Conservation (phyloP, 2,113 vertebrate genomes). For the Megaceryle torquata region DNA sequence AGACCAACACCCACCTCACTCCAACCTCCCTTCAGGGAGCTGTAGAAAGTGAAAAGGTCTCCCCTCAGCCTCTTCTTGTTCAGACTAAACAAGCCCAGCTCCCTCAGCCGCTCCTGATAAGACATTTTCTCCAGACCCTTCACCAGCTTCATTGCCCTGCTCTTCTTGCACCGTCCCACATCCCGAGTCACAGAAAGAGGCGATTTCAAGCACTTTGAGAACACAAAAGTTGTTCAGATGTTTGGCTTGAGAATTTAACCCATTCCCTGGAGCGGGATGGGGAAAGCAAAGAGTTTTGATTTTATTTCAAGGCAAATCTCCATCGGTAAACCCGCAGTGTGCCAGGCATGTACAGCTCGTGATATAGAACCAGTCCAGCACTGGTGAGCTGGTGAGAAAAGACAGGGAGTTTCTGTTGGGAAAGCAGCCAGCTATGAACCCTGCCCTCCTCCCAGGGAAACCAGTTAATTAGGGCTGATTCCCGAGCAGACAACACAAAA, state of each 20-base stretch:
- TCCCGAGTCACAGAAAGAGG: fast-evolving
- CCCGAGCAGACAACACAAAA: neutral
- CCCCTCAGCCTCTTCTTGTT: too few species aligned
- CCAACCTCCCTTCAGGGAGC: too few species aligned
- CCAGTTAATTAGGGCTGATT: neutral
- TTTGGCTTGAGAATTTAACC: neutral
- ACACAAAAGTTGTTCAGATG: fast-evolving
- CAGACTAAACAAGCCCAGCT: too few species aligned
- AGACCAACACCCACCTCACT: too few species aligned
- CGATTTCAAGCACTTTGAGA: fast-evolving
- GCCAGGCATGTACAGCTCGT: neutral
- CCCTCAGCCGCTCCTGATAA: too few species aligned
- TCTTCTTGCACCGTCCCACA: too few species aligned
- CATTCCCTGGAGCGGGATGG: neutral
- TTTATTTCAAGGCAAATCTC: neutral
- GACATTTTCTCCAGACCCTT: too few species aligned
- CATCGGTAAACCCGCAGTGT: fast-evolving
- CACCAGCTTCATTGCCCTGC: too few species aligned
- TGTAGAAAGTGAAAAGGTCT: too few species aligned
- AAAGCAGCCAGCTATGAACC: neutral
- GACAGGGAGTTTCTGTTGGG: neutral
- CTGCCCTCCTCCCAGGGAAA: neutral
- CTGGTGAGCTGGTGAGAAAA: neutral
- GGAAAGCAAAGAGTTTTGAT: neutral
- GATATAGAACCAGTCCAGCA: neutral